A percentile compares a stretch with the other conserved stretches of the same genome.
phyloP scores from a whole-genome alignment of 64 coral and sea anemone species.

The Dendrophyllia cribrosa region DNA sequence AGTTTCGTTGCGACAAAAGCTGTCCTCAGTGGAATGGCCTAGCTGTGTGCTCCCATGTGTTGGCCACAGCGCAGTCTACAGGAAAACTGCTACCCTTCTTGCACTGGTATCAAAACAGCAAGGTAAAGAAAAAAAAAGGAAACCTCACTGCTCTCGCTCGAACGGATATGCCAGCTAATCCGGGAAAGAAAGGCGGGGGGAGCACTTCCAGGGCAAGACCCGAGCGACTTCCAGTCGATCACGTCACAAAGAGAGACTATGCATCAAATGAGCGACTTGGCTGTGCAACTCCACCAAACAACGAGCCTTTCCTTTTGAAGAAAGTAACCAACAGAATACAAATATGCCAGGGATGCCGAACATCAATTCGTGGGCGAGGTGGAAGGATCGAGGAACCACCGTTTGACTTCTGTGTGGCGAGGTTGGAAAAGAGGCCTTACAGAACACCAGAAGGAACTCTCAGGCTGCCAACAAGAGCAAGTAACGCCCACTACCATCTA shows the following conservation, averaged over 20 bases:
- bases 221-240: constrained; percentile 9
- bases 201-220: not conserved
- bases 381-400: constrained; percentile 8
- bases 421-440: constrained; percentile 19
- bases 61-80: constrained; percentile 45
- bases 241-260: not conserved
- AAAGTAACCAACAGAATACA: constrained; percentile 14
- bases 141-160: not conserved
- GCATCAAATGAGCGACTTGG: not conserved
- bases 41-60: constrained; percentile 49
- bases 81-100: constrained; percentile 10
- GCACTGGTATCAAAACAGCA: constrained; percentile 25
- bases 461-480: not conserved
- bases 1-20: constrained; percentile 42
- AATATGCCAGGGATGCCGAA: constrained; percentile 10
- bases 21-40: constrained; percentile 45
- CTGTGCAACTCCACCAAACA: not conserved
- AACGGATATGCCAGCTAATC: constrained; percentile 18
- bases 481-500: constrained; percentile 29
- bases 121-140: constrained; percentile 25
- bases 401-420: constrained; percentile 4
- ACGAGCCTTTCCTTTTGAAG: not conserved
- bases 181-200: constrained; percentile 29
- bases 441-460: not conserved
- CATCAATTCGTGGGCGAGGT: constrained; percentile 8